Evolutionary conservation across 2,888 invertebrate genomes (phyloP).

Genomic region (Cantharis nigra): DNA sequence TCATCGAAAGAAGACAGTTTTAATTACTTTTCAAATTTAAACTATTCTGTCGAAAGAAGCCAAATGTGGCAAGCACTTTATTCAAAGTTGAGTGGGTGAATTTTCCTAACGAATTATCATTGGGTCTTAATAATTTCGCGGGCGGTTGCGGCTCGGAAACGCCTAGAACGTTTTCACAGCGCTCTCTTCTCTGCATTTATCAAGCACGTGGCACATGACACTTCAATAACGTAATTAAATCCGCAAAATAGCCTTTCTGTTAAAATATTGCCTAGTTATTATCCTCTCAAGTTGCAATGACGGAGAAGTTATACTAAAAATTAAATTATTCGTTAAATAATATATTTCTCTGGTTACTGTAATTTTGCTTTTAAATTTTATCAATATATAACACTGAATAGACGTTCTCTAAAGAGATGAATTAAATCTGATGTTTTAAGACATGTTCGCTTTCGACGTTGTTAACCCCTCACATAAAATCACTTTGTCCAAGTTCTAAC

Average conservation of each 20-base stretch:
- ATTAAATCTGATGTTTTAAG: conserved; percentile 30
- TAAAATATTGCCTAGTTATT: conserved; percentile 55
- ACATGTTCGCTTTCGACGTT: conserved; percentile 28
- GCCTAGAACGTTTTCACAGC: conserved; percentile 46
- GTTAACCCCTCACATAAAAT: conserved; percentile 31
- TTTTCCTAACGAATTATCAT: conserved; percentile 45
- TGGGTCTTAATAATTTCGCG: conserved; percentile 50
- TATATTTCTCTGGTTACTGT: conserved; percentile 24
- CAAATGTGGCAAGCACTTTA: conserved; percentile 25
- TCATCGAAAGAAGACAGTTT: conserved; percentile 13
- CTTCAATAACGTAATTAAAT: conserved; percentile 58
- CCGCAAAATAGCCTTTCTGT: conserved; percentile 53
- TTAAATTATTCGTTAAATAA: conserved; percentile 46
- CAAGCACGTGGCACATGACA: conserved; percentile 55
- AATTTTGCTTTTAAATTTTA: conserved; percentile 23
- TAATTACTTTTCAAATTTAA: conserved; percentile 23
- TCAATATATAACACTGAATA: conserved; percentile 26
- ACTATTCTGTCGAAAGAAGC: conserved; percentile 18
- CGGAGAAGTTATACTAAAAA: conserved; percentile 47
- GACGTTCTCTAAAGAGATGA: conserved; percentile 16
- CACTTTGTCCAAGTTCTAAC: conserved; percentile 37
- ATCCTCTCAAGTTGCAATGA: conserved; percentile 49
- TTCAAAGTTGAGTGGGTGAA: conserved; percentile 24
- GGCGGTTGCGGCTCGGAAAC: conserved; percentile 36
- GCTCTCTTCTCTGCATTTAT: conserved; percentile 52